Conservation (phyloP, 1,140 invertebrate species). For the Schlechtendalia chinensis region DNA sequence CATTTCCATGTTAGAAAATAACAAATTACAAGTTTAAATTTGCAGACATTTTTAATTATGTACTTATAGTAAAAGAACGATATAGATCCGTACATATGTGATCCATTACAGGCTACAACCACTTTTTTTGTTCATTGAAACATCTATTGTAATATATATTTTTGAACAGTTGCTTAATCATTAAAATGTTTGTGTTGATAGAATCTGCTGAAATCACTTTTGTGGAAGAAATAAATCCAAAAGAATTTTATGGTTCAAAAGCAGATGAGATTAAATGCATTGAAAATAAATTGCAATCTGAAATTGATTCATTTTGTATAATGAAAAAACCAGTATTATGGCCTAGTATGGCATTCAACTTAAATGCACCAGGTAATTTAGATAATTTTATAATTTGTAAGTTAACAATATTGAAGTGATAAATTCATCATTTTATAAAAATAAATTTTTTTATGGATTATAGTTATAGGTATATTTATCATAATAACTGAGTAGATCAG, state of each 20-base stretch:
- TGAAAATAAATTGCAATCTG: slow-evolving; percentile 8
- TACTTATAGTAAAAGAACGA: too few relatives aligned
- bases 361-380: slow-evolving; percentile 27
- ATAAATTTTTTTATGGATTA: too few relatives aligned
- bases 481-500: background rate
- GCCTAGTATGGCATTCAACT: slow-evolving; percentile 42
- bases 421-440: background rate
- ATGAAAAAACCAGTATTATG: slow-evolving; percentile 40
- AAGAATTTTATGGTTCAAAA: slow-evolving; percentile 11
- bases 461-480: background rate
- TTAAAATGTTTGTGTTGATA: background rate
- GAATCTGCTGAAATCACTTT: background rate
- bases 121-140: too few relatives aligned
- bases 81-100: too few relatives aligned
- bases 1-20: too few relatives aligned
- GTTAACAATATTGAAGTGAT: background rate
- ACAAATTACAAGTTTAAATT: too few relatives aligned
- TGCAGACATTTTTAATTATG: too few relatives aligned
- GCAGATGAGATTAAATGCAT: background rate
- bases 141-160: too few relatives aligned
- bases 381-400: background rate
- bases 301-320: slow-evolving; percentile 6
- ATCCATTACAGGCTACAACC: too few relatives aligned
- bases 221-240: background rate
- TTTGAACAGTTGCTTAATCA: too few relatives aligned